Conservation (phyloP, 2,113 vertebrate species). For the Dipodomys merriami region DNA sequence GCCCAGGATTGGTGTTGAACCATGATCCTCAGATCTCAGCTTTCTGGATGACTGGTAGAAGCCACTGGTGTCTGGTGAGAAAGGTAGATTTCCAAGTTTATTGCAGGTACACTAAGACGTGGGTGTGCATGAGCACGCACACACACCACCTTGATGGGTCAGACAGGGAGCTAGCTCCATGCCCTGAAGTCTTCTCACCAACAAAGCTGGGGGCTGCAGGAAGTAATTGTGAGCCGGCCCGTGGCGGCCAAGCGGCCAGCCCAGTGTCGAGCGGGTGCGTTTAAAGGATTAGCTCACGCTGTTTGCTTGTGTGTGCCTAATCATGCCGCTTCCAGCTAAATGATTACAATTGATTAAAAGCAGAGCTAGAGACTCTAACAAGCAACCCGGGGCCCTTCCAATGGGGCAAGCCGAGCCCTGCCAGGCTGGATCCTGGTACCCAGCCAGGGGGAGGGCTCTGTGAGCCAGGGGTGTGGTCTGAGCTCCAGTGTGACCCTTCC, state of each 20-base stretch:
- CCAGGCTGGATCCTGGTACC: slow-evolving; percentile 73
- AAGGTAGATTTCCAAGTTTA: not conserved
- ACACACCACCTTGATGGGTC: not conserved
- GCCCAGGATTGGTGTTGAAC: too few species aligned
- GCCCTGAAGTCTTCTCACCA: not conserved
- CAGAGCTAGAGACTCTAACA: slow-evolving; percentile 83
- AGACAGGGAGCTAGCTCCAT: not conserved
- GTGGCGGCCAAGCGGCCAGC: slow-evolving; percentile 56
- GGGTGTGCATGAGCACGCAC: rapidly evolving
- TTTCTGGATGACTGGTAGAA: not conserved
- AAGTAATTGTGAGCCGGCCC: not conserved
- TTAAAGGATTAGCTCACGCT: slow-evolving; percentile 89
- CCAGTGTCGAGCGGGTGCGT: slow-evolving; percentile 77
- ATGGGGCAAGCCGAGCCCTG: slow-evolving; percentile 77
- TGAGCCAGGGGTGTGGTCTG: not conserved
- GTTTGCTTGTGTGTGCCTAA: slow-evolving; percentile 87
- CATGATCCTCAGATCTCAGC: too few species aligned
- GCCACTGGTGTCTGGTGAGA: too few species aligned
- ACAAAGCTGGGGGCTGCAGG: slow-evolving; percentile 24
- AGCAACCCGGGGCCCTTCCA: slow-evolving; percentile 80
- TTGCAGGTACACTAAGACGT: not conserved
- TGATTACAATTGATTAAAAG: slow-evolving; percentile 86
- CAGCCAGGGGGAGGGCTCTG: slow-evolving; percentile 72
- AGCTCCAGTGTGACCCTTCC: not conserved
- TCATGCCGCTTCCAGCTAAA: slow-evolving; percentile 85